phyloP scores from a whole-genome alignment of 1,140 invertebrate species.

The Halictus rubicundus region DNA sequence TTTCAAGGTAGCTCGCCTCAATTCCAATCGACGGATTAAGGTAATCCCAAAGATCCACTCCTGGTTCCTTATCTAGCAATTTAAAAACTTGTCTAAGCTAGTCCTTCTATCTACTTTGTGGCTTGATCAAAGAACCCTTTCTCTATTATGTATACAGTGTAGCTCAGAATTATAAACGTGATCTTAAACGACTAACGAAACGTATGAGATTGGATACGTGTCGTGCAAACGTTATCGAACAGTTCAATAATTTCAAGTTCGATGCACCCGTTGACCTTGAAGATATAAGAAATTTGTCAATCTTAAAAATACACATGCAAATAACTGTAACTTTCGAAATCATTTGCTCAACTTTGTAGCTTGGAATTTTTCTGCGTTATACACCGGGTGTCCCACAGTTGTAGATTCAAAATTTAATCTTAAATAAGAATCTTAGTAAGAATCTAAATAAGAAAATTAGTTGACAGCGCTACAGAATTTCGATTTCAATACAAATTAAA shows the following conservation, averaged over 20 bases:
- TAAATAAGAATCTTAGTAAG: too few species aligned
- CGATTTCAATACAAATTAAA: too few species aligned
- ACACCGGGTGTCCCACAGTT: neutral
- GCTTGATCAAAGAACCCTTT: neutral
- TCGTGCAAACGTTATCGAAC: neutral
- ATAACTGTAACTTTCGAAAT: neutral
- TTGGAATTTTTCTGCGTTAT: neutral
- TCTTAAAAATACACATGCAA: neutral
- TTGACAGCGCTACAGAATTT: too few species aligned
- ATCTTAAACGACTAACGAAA: neutral
- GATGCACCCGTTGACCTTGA: neutral
- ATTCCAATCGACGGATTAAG: too few species aligned
- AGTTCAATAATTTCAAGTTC: neutral
- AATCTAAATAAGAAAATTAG: too few species aligned
- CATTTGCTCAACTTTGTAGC: neutral
- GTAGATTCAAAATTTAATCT: neutral
- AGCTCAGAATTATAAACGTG: neutral
- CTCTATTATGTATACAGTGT: neutral
- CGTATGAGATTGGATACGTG: neutral
- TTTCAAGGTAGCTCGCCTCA: too few species aligned
- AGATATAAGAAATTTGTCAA: neutral
- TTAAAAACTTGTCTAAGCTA: neutral
- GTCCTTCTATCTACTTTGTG: neutral
- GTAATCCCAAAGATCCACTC: too few species aligned
- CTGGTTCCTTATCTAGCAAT: neutral